Evolutionary conservation across 2,888 invertebrate genomes (phyloP).

Genomic region (Tipula confusa): DNA sequence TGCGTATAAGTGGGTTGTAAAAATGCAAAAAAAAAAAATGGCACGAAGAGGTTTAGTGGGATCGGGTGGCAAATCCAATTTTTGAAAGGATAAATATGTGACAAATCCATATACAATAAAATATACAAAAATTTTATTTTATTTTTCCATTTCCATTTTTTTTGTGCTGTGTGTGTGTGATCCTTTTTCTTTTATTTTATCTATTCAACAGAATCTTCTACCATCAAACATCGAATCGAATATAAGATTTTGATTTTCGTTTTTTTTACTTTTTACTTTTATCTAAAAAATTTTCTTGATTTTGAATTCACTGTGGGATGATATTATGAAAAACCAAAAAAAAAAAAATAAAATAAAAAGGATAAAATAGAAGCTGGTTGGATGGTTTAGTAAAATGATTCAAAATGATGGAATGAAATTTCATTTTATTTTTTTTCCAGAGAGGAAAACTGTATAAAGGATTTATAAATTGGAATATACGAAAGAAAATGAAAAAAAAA

Average conservation of each 20-base stretch:
- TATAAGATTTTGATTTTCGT: conserved; percentile 13
- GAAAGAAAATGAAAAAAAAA: background rate
- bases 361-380: conserved; percentile 20
- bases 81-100: conserved; percentile 31
- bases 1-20: background rate
- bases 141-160: background rate
- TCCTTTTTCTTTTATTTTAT: background rate
- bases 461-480: conserved; percentile 16
- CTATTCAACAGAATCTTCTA: conserved; percentile 20
- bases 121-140: background rate
- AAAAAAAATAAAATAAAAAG: background rate
- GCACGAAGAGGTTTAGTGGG: background rate
- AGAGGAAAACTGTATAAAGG: background rate
- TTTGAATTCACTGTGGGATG: background rate
- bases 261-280: background rate
- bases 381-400: conserved; percentile 20
- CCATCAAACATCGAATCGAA: conserved; percentile 25
- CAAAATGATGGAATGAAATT: conserved; percentile 25
- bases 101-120: conserved; percentile 30
- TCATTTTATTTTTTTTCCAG: conserved; percentile 7
- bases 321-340: background rate
- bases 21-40: background rate
- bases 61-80: conserved; percentile 28
- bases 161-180: background rate
- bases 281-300: background rate